Percentiles rank a stretch among this genome's conserved stretches.
Conservation (phyloP, 37 sponge, comb jelly and placozoan species). For the Chondrilla cf. caribensis region DNA sequence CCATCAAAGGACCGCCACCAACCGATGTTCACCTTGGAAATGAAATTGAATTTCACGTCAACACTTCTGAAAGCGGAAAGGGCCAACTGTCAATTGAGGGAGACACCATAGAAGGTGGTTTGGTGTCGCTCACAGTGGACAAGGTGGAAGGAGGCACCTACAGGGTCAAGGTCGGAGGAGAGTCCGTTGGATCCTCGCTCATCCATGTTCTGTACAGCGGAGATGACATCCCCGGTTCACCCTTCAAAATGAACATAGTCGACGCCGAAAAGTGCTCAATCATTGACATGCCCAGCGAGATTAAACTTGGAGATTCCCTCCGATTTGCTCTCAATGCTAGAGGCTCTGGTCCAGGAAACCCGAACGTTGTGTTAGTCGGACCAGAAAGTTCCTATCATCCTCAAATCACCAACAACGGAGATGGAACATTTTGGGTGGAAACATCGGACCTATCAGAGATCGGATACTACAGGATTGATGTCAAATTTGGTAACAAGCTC, state of each 20-base stretch:
- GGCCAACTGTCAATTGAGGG: neutral
- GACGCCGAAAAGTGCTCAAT: conserved; percentile 31
- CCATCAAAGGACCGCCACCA: conserved; percentile 19
- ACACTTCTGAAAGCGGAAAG: neutral
- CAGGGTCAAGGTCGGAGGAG: conserved; percentile 12
- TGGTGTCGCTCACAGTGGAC: neutral
- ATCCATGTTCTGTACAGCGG: conserved; percentile 8
- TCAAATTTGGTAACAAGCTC: conserved; percentile 39
- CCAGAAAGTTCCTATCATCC: neutral
- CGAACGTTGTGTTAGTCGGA: neutral
- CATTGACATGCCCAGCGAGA: neutral
- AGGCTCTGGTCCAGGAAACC: conserved; percentile 1
- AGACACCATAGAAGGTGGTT: neutral
- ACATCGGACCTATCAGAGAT: neutral
- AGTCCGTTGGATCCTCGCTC: neutral
- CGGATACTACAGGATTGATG: conserved; percentile 35
- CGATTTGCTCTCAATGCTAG: neutral
- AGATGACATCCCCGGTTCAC: conserved; percentile 16
- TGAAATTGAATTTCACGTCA: neutral
- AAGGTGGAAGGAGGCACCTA: conserved; percentile 1
- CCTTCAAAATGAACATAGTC: conserved; percentile 21
- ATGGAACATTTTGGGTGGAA: conserved; percentile 20
- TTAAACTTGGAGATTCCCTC: conserved; percentile 1
- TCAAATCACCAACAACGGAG: neutral
- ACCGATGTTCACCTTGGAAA: conserved; percentile 30